These are phyloP conservation scores for Siderastrea siderea DNA, from an alignment of 92 coral and sea anemone genomes.

Conservation along the genomic window DNA sequence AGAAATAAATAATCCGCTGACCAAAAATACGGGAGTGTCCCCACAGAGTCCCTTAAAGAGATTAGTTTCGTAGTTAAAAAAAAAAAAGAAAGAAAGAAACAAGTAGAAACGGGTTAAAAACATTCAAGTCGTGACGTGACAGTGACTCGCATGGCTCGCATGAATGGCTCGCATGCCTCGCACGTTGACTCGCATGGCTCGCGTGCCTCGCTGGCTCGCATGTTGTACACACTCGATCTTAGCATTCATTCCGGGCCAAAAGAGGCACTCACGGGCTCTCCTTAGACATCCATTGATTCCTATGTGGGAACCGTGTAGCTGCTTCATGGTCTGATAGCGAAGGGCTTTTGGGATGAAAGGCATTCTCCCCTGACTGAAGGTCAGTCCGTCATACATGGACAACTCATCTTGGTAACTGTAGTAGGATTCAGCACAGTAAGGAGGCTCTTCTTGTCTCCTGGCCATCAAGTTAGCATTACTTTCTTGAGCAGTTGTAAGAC, in stretches of 20 bases:
- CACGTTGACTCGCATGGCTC: too few relatives aligned
- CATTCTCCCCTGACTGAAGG: constrained; percentile 38
- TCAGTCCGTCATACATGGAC: constrained; percentile 50
- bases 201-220: too few relatives aligned
- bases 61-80: too few relatives aligned
- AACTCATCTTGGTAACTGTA: constrained; percentile 65
- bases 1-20: too few relatives aligned
- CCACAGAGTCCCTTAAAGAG: too few relatives aligned
- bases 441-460: constrained; percentile 32
- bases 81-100: too few relatives aligned
- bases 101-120: too few relatives aligned
- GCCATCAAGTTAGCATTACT: constrained; percentile 64
- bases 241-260: neutral
- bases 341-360: neutral
- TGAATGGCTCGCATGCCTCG: too few relatives aligned
- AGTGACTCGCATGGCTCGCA: too few relatives aligned
- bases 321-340: constrained; percentile 4
- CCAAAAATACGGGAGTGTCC: too few relatives aligned
- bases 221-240: neutral
- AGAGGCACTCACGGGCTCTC: neutral
- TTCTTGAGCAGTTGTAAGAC: constrained; percentile 44
- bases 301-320: neutral
- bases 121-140: too few relatives aligned
- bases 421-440: constrained; percentile 51
- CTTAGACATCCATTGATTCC: neutral